Evolutionary conservation across 2,113 vertebrate genomes (phyloP), one percentile per base, ranked within the genome.

Genomic region (Strix uralensis): DNA sequence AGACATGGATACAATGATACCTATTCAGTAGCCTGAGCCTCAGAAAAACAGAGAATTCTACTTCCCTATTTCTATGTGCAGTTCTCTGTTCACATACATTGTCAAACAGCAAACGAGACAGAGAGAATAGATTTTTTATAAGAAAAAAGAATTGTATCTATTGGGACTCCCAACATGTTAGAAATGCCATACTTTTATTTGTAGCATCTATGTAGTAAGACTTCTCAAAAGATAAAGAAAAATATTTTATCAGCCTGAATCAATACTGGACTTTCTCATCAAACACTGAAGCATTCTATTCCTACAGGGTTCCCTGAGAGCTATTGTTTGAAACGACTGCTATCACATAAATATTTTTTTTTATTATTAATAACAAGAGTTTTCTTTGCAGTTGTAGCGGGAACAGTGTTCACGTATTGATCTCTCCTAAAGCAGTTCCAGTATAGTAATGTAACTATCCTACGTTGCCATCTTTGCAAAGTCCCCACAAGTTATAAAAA

Each of bases 181-280:
- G 44, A 91, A 94, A 78, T 47, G 34, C 67, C 79, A 74, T 66
- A 88, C 29, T 90, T 87, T 58, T 57, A 83, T 61, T 69, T 26
- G 54, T 16, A 44, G 9, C 30, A 58, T 46, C 30, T 51, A 16
- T 32, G 30, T 13, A 72, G 69, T 14, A 55, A 57, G 72, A 72
- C 32, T 80, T 62, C 67, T 86, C 62, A 59, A 93, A 92, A 95
- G 79, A 93, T 77, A 58, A 92, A 95, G 73, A 87, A 92, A 95
- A 95, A 95, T 95, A 93, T 96, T 96, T 94, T 88, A 92, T 93
- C 75, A 90, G 86, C 34, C 44, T 81, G 72, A 92, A 94, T 96
- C 94, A 78, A 92, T 90, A 92, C 59, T 66, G 36, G 80, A 78
- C 51, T 81, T 93, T 73, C 63, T 92, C 51, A 86, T 91, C 75